phyloP scores from a whole-genome alignment of 1,140 invertebrate genomes.

The Aphis gossypii region DNA sequence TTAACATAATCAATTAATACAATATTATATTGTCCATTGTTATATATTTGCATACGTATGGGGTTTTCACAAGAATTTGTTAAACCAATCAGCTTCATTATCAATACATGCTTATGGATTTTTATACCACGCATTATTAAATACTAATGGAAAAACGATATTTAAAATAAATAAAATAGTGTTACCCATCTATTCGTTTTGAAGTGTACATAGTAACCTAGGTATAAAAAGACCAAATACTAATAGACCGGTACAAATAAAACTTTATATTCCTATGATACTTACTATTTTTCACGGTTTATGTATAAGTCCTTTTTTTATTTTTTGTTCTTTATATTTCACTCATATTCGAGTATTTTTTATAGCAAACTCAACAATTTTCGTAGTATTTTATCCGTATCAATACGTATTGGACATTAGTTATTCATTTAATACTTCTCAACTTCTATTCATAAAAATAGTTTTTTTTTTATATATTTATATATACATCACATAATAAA shows the following conservation, averaged over 20 bases:
- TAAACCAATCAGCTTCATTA: background rate
- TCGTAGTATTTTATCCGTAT: background rate
- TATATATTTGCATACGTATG: background rate
- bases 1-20: background rate
- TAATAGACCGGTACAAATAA: background rate
- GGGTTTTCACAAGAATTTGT: background rate
- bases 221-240: background rate
- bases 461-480: background rate
- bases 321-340: background rate
- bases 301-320: background rate
- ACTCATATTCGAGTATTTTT: background rate
- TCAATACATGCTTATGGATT: background rate
- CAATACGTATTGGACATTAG: background rate
- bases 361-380: background rate
- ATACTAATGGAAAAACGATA: background rate
- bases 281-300: background rate
- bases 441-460: background rate
- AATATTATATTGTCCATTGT: background rate
- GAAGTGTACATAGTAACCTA: background rate
- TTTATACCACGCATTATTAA: background rate
- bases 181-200: background rate
- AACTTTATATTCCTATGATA: background rate
- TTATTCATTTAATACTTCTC: no score
- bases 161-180: background rate
- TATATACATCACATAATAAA: background rate